These are phyloP conservation scores for Morone chrysops DNA, from an alignment of 2,113 vertebrate species.

Conservation along the genomic window DNA sequence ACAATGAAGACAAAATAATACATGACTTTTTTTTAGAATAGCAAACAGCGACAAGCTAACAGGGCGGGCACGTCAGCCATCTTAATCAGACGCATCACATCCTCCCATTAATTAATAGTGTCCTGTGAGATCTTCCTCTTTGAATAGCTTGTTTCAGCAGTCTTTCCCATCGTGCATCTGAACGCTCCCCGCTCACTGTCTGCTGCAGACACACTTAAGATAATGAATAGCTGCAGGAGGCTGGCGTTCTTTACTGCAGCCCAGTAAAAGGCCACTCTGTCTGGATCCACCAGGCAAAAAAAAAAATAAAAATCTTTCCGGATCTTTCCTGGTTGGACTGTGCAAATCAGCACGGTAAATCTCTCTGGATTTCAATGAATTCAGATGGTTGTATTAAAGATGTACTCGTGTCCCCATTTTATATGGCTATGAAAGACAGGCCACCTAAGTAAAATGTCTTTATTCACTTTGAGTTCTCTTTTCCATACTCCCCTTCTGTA, in stretches of 20 bases:
- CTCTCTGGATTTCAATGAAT: slow-evolving; percentile 35
- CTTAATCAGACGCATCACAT: slow-evolving; percentile 49
- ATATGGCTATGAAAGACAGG: slow-evolving; percentile 1
- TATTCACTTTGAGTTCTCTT: background rate
- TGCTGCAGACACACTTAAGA: slow-evolving; percentile 79
- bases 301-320: slow-evolving; percentile 39
- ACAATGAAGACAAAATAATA: slow-evolving; percentile 11
- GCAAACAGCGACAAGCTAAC: slow-evolving; percentile 12
- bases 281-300: slow-evolving; percentile 60
- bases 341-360: slow-evolving; percentile 17
- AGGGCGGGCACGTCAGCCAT: slow-evolving; percentile 8
- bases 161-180: slow-evolving; percentile 60
- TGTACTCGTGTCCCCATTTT: background rate
- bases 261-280: slow-evolving; percentile 73
- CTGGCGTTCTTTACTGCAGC: slow-evolving; percentile 69
- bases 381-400: slow-evolving; percentile 32
- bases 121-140: slow-evolving; percentile 52
- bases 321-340: slow-evolving; percentile 21
- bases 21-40: background rate
- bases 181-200: slow-evolving; percentile 52
- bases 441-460: slow-evolving; percentile 19
- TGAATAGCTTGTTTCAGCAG: slow-evolving; percentile 72
- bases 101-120: slow-evolving; percentile 62
- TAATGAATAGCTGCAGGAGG: slow-evolving; percentile 80
- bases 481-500: background rate